Percentiles rank a stretch among this genome's conserved stretches.
Evolutionary conservation across 2,797 vertebrate genomes (phyloP).

Genomic region (Natrix natrix): DNA sequence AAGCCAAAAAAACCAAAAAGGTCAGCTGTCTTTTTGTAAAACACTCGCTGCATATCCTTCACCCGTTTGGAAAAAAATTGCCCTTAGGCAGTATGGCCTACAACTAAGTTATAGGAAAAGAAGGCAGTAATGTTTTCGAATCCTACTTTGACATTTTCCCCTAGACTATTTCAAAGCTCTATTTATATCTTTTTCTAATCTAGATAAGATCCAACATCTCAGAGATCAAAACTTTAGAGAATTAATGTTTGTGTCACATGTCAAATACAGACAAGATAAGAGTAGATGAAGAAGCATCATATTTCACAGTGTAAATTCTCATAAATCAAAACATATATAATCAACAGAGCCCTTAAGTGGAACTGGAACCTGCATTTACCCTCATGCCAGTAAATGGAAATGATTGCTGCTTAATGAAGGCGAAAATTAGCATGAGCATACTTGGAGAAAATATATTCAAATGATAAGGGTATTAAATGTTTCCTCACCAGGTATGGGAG

Average conservation of each 20-base stretch:
- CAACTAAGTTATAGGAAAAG: slow-evolving; percentile 23
- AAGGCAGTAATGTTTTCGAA: not conserved
- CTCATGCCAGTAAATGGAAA: slow-evolving; percentile 7
- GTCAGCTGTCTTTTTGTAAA: not conserved
- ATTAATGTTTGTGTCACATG: not conserved
- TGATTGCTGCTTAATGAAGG: slow-evolving; percentile 34
- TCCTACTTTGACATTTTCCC: not conserved
- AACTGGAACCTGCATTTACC: slow-evolving; percentile 13
- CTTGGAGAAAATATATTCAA: slow-evolving; percentile 27
- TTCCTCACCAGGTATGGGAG: slow-evolving; percentile 4
- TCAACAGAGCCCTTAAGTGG: not conserved
- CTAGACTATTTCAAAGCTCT: not conserved
- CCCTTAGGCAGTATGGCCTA: not conserved
- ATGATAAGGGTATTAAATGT: not conserved
- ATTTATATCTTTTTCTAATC: not conserved
- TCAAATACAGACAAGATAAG: not conserved
- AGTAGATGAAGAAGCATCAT: not conserved
- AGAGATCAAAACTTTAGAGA: slow-evolving; percentile 9
- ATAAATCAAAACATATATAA: slow-evolving; percentile 8
- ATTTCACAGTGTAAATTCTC: not conserved
- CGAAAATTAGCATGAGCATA: not conserved
- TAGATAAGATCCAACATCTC: not conserved
- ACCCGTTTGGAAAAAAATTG: not conserved
- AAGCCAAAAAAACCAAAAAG: not conserved
- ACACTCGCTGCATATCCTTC: not conserved